Evolutionary conservation across 2,797 vertebrate genomes (phyloP).

Genomic region (Leuciscus waleckii): DNA sequence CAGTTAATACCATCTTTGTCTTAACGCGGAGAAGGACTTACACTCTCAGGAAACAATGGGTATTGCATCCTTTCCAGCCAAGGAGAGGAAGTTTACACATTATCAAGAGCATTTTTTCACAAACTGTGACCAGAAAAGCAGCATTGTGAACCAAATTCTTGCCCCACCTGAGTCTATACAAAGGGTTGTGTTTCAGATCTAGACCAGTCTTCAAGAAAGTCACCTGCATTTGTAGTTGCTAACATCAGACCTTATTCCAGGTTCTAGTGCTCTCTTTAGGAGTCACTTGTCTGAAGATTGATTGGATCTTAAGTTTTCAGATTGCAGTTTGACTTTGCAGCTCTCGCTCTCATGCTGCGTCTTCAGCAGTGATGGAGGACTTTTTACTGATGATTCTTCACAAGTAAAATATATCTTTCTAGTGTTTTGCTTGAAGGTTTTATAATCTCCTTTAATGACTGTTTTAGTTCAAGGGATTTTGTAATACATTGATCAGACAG

Average conservation of each 20-base stretch:
- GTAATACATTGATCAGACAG: not conserved
- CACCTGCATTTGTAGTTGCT: conserved; percentile 19
- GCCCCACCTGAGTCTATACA: conserved; percentile 9
- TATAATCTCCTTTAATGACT: not conserved
- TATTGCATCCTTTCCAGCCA: conserved; percentile 9
- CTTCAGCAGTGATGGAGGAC: conserved; percentile 18
- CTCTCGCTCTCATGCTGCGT: conserved; percentile 21
- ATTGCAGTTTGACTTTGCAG: conserved; percentile 30
- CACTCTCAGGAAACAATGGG: conserved; percentile 6
- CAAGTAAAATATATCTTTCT: conserved; percentile 21
- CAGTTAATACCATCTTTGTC: conserved; percentile 29
- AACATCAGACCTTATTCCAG: not conserved
- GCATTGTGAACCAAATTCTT: conserved; percentile 19
- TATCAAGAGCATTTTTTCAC: not conserved
- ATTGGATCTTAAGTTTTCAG: conserved; percentile 37
- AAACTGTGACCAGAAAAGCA: conserved; percentile 18
- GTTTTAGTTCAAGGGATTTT: not conserved
- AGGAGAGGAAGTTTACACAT: not conserved
- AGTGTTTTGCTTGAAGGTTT: not conserved
- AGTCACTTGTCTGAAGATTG: conserved; percentile 46
- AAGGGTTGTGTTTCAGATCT: not conserved
- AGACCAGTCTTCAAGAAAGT: not conserved
- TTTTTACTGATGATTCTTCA: conserved; percentile 32
- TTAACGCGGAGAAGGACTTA: not conserved
- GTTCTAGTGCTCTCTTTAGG: conserved; percentile 14